Conservation (phyloP, 2,113 vertebrate genomes). For the Phyllopteryx taeniolatus region DNA sequence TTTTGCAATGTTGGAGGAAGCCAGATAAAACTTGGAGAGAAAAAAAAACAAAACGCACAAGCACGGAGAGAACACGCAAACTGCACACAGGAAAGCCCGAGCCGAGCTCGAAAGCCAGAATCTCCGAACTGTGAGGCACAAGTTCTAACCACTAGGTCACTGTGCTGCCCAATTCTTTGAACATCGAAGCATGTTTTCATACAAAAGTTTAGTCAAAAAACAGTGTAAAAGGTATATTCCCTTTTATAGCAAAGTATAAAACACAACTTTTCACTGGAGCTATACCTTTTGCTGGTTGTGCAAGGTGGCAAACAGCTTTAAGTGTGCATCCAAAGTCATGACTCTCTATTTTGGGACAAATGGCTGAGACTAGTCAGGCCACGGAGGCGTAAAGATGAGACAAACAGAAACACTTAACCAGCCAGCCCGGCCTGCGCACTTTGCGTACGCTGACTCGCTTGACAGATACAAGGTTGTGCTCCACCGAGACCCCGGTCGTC, state of each 20-base stretch:
- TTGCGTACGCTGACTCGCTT: slow-evolving; percentile 47
- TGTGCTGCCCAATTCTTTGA: neutral
- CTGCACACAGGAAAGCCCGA: no score
- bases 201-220: no score
- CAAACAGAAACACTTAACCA: slow-evolving; percentile 53
- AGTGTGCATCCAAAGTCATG: slow-evolving; percentile 26
- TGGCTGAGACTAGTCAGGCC: slow-evolving; percentile 44
- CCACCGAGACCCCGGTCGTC: slow-evolving; percentile 42
- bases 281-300: neutral
- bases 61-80: no score
- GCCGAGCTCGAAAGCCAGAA: no score
- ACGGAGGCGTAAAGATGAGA: slow-evolving; percentile 53
- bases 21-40: no score
- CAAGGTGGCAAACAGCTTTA: neutral
- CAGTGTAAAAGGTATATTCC: neutral
- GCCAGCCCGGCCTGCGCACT: slow-evolving; percentile 43
- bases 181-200: neutral
- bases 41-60: no score
- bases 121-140: no score
- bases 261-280: neutral
- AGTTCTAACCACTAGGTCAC: no score
- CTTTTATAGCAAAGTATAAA: no score
- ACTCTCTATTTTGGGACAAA: slow-evolving; percentile 44
- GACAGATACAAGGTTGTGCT: slow-evolving; percentile 51
- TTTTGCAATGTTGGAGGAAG: no score